Percentiles rank a stretch among this genome's conserved stretches.
Evolutionary conservation across 2,113 vertebrate species (phyloP).

Genomic region (Helogale parvula): DNA sequence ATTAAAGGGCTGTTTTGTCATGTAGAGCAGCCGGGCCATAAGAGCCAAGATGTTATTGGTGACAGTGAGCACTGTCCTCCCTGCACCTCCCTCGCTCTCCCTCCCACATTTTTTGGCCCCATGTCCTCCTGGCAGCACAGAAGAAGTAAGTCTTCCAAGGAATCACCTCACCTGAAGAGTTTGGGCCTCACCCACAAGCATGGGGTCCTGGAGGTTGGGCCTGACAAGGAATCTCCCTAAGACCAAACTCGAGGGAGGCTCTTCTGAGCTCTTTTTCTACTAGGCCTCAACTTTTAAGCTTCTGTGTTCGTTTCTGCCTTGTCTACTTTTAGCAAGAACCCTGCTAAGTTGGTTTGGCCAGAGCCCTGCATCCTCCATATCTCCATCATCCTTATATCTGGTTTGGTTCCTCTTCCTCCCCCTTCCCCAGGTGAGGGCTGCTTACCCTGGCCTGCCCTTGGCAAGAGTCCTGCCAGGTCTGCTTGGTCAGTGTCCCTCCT

Average conservation of each 20-base stretch:
- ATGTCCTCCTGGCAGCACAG: too few species aligned
- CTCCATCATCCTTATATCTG: not conserved
- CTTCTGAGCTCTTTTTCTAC: not conserved
- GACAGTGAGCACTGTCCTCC: not conserved
- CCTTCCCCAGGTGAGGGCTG: not conserved
- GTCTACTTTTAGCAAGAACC: not conserved
- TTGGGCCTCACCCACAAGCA: not conserved
- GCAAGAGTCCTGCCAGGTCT: not conserved
- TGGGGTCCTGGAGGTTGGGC: not conserved
- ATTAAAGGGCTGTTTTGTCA: not conserved
- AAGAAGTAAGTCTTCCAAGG: not conserved
- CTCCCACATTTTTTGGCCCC: not conserved
- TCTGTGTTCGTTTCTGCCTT: not conserved
- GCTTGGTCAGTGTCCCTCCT: not conserved
- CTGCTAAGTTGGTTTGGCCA: not conserved
- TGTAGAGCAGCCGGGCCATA: fast-evolving
- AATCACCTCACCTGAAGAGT: not conserved
- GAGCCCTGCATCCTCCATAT: not conserved
- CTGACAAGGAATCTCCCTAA: not conserved
- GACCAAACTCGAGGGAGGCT: not conserved
- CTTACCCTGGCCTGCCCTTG: not conserved
- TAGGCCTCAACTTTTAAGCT: not conserved
- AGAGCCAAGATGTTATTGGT: not conserved
- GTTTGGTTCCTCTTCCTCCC: not conserved
- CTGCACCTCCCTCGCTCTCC: too few species aligned